Evolutionary conservation across 2,888 invertebrate genomes (phyloP).

Genomic region (Trichogramma evanescens): DNA sequence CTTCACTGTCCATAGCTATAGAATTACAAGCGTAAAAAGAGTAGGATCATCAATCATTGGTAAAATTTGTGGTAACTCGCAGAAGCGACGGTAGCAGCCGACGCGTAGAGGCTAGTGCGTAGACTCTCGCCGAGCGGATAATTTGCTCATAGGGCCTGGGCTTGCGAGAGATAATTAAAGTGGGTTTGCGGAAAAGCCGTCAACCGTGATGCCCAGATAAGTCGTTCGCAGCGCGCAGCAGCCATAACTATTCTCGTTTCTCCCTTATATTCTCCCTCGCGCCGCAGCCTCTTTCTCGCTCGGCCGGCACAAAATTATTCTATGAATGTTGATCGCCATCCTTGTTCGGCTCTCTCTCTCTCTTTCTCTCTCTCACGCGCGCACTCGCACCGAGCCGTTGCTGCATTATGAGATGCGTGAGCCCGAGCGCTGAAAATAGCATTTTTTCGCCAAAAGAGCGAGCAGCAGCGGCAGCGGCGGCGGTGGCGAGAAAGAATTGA

Average conservation of each 20-base stretch:
- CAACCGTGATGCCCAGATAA: slow-evolving; percentile 37
- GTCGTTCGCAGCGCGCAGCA: slow-evolving; percentile 17
- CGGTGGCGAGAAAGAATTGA: not conserved
- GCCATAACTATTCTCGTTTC: slow-evolving; percentile 2
- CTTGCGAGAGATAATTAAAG: slow-evolving; percentile 34
- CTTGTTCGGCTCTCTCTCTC: not conserved
- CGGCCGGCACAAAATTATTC: slow-evolving; percentile 39
- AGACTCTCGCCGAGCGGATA: slow-evolving; percentile 29
- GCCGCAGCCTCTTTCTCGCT: slow-evolving; percentile 11
- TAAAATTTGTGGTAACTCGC: slow-evolving; percentile 19
- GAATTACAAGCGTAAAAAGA: not conserved
- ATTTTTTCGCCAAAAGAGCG: slow-evolving; percentile 31
- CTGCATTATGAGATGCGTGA: slow-evolving; percentile 32
- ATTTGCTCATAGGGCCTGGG: slow-evolving; percentile 27
- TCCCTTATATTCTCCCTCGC: not conserved
- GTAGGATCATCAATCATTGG: slow-evolving; percentile 21
- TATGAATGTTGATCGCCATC: slow-evolving; percentile 40
- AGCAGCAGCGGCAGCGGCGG: not conserved
- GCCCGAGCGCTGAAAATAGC: slow-evolving; percentile 35
- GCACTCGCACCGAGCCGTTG: slow-evolving; percentile 3
- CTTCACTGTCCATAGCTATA: no score
- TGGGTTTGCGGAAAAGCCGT: slow-evolving; percentile 33
- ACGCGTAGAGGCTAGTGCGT: not conserved
- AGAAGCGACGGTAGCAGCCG: slow-evolving; percentile 1
- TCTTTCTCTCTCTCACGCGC: not conserved